These are phyloP conservation scores for Sarcophilus harrisii DNA, from an alignment of 2,797 vertebrate species.

Conservation along the genomic window DNA sequence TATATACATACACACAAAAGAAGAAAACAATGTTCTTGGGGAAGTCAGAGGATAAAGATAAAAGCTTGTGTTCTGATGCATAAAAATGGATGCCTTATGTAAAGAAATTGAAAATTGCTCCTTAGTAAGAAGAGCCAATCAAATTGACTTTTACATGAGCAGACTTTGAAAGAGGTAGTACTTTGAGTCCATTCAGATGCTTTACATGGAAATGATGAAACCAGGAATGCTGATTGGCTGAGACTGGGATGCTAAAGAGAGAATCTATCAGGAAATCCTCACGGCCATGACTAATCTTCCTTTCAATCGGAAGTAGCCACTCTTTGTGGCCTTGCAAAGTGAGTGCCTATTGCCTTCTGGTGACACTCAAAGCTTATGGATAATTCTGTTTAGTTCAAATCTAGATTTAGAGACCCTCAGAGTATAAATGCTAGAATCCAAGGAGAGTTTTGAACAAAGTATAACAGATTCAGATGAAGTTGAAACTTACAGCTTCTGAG, in stretches of 20 bases:
- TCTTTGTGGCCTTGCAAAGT: neutral
- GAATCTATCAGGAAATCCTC: neutral
- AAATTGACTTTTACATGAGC: no score
- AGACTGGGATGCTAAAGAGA: neutral
- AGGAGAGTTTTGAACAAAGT: neutral
- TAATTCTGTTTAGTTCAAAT: slow-evolving; percentile 10
- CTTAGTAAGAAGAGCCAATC: no score
- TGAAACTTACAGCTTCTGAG: neutral
- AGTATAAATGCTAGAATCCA: neutral
- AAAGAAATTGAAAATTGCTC: no score
- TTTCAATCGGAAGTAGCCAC: neutral
- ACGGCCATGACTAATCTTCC: neutral
- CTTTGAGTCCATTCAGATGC: no score
- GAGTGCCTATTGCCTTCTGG: neutral
- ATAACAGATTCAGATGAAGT: neutral
- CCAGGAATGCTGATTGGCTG: no score
- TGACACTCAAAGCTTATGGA: neutral
- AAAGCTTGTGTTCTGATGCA: no score
- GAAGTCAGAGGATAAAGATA: no score
- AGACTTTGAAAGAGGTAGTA: no score
- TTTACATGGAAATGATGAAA: no score
- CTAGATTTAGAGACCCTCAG: slow-evolving; percentile 13
- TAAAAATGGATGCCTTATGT: no score
- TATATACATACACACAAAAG: no score
- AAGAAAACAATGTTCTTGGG: no score